Conservation (phyloP, 1,140 invertebrate species). For the Drosophila bocqueti region DNA sequence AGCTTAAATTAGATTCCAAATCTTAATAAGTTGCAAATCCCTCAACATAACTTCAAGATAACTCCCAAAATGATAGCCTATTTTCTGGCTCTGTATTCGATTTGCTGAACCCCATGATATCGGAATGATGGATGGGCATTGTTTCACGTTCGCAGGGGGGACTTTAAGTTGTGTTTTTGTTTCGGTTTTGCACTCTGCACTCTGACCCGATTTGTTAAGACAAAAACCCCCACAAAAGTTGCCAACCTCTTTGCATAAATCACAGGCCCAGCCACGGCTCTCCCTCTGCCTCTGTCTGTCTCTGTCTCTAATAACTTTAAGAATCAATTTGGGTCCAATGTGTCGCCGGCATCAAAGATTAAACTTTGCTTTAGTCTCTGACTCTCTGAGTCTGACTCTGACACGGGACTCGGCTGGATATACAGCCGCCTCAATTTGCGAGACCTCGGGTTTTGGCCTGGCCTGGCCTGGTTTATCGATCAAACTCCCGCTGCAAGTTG, state of each 20-base stretch:
- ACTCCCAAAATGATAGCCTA: no score
- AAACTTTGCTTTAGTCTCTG: constrained; percentile 32
- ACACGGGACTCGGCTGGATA: constrained; percentile 25
- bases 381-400: constrained; percentile 4
- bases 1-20: background rate
- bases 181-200: constrained; percentile 52
- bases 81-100: constrained; percentile 4
- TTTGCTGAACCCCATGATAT: constrained; percentile 26
- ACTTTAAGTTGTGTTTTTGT: constrained; percentile 46
- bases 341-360: constrained; percentile 55
- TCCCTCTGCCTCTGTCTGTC: background rate
- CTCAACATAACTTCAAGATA: background rate
- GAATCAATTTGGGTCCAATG: constrained; percentile 58
- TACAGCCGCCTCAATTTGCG: constrained; percentile 31
- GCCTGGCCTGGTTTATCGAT: constrained; percentile 46
- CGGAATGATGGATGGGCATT: constrained; percentile 47
- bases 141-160: constrained; percentile 22
- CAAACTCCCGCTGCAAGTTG: constrained; percentile 56
- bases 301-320: constrained; percentile 46
- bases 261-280: constrained; percentile 12
- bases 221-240: constrained; percentile 40
- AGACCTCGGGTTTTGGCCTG: constrained; percentile 31
- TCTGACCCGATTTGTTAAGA: constrained; percentile 36
- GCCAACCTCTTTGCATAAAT: constrained; percentile 55
- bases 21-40: no score